phyloP scores from a whole-genome alignment of 2,113 vertebrate genomes.

The Morphnarchus princeps region DNA sequence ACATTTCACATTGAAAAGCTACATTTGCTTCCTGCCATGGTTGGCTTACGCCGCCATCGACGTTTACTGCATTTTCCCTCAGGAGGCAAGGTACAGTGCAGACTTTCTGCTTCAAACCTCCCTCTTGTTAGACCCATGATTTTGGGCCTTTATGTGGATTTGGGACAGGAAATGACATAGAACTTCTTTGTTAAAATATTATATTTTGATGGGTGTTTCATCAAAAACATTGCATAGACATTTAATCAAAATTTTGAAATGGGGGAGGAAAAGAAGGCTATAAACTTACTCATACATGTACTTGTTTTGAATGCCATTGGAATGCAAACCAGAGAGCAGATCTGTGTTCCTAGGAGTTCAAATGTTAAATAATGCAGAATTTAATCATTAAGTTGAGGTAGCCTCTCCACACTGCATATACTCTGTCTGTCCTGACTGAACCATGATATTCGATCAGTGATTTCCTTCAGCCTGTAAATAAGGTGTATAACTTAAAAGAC shows the following conservation, averaged over 20 bases:
- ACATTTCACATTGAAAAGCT: constrained; percentile 1
- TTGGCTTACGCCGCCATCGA: background rate
- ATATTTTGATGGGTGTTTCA: background rate
- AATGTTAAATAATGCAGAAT: background rate
- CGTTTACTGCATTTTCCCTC: background rate
- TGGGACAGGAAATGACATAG: background rate
- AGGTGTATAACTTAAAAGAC: background rate
- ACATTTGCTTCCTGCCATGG: background rate
- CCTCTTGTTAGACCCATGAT: background rate
- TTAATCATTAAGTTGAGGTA: background rate
- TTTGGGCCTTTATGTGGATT: background rate
- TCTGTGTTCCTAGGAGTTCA: background rate
- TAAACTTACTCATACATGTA: background rate
- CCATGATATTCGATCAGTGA: background rate
- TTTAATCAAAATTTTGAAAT: background rate
- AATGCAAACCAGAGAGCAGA: background rate
- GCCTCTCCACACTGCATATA: background rate
- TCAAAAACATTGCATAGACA: background rate
- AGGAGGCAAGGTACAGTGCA: background rate
- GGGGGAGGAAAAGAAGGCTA: background rate
- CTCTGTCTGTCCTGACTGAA: background rate
- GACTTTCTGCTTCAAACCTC: background rate
- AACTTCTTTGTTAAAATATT: background rate
- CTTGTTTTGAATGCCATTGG: background rate
- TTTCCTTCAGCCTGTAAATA: background rate